Evolutionary conservation across 2,797 vertebrate genomes (phyloP).

Genomic region (Siniperca scherzeri): DNA sequence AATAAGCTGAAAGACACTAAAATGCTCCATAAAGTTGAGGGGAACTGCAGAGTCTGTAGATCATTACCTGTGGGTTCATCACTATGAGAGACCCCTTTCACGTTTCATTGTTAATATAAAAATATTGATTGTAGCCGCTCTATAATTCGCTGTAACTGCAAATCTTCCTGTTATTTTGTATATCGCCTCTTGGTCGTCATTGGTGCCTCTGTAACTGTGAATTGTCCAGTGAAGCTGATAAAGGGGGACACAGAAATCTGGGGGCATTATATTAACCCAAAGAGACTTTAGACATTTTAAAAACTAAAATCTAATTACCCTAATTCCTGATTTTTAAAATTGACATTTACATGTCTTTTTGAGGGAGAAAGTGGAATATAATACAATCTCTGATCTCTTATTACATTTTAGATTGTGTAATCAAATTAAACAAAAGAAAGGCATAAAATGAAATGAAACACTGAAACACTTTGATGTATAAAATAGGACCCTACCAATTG

Average conservation of each 20-base stretch:
- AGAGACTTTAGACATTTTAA: too few species aligned
- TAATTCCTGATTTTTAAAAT: background rate
- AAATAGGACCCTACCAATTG: background rate
- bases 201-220: too few species aligned
- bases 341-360: background rate
- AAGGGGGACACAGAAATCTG: too few species aligned
- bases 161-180: too few species aligned
- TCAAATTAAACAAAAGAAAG: background rate
- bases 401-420: conserved; percentile 4
- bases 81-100: background rate
- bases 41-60: background rate
- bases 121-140: background rate
- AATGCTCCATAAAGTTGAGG: background rate
- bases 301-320: background rate
- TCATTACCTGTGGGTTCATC: background rate
- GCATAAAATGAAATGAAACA: conserved; percentile 15
- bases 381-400: background rate
- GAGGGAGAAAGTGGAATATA: background rate
- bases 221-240: too few species aligned
- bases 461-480: background rate
- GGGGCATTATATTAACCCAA: too few species aligned
- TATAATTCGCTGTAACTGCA: background rate
- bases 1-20: background rate
- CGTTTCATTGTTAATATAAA: too few species aligned
- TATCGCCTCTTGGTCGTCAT: background rate